These are phyloP conservation scores for Chrysolina oricalcia DNA, from an alignment of 2,888 invertebrate genomes.

Conservation along the genomic window DNA sequence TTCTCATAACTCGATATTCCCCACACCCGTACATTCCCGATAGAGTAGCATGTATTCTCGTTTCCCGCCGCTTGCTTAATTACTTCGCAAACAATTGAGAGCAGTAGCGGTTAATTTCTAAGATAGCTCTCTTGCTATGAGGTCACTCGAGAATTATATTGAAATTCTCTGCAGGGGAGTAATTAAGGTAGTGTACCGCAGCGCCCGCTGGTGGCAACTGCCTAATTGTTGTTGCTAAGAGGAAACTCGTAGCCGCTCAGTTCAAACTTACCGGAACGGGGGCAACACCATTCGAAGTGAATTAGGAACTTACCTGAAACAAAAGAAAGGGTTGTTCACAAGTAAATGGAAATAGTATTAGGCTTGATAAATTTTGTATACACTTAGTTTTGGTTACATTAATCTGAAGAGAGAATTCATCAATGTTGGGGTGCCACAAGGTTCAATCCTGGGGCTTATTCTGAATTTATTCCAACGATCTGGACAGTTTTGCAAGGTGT, in stretches of 20 bases:
- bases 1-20: neutral
- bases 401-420: no score
- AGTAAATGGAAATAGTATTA: no score
- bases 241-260: neutral
- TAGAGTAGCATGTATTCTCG: neutral
- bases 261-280: conserved; percentile 29
- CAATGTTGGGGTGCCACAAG: no score
- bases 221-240: conserved; percentile 31
- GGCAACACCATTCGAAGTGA: neutral
- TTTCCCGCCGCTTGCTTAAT: neutral
- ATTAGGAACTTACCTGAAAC: conserved; percentile 40
- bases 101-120: conserved; percentile 31
- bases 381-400: no score
- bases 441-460: no score
- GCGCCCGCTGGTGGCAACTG: neutral
- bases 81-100: conserved; percentile 23
- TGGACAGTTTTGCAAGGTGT: no score
- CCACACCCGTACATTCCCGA: neutral
- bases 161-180: conserved; percentile 45
- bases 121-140: conserved; percentile 26
- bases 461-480: no score
- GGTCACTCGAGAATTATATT: conserved; percentile 44
- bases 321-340: conserved; percentile 32
- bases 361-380: no score
- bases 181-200: conserved; percentile 40